Evolutionary conservation across 2,113 vertebrate species (phyloP).

Genomic region (Scomber scombrus): DNA sequence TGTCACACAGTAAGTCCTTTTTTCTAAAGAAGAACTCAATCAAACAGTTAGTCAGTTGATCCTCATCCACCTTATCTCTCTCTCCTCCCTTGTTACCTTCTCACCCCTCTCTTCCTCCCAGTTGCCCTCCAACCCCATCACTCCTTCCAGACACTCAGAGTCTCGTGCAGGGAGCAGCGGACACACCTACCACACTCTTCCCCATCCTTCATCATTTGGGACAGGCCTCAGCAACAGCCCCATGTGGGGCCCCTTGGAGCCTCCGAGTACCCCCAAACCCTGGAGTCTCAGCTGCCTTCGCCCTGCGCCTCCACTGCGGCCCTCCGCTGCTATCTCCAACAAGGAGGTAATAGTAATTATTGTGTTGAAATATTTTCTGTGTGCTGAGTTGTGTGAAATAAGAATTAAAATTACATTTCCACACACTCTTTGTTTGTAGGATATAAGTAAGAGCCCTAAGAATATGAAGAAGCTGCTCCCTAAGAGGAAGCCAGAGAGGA

Average conservation of each 20-base stretch:
- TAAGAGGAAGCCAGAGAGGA: slow-evolving; percentile 95
- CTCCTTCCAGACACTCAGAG: slow-evolving; percentile 92
- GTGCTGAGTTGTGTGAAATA: background rate
- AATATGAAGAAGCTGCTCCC: slow-evolving; percentile 98
- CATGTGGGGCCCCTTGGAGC: slow-evolving; percentile 93
- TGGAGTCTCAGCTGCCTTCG: slow-evolving; percentile 98
- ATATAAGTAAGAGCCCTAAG: slow-evolving; percentile 97
- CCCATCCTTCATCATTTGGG: slow-evolving; percentile 89
- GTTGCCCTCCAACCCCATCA: slow-evolving; percentile 91
- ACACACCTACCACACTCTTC: slow-evolving; percentile 91
- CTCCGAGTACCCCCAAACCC: slow-evolving; percentile 93
- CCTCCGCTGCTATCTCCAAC: slow-evolving; percentile 94
- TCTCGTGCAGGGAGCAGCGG: slow-evolving; percentile 86
- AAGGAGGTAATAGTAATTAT: slow-evolving; percentile 93
- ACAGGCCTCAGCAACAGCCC: slow-evolving; percentile 85
- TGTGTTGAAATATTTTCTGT: too few species aligned
- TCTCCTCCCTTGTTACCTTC: background rate
- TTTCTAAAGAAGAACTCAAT: background rate
- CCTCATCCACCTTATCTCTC: fast-evolving
- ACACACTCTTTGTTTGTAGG: slow-evolving; percentile 76
- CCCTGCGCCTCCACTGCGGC: slow-evolving; percentile 93
- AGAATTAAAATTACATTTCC: background rate
- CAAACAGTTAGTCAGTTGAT: background rate
- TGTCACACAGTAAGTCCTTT: slow-evolving; percentile 90
- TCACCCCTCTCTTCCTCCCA: slow-evolving; percentile 63